Evolutionary conservation across 2,797 vertebrate species (phyloP).

Genomic region (Semotilus atromaculatus): DNA sequence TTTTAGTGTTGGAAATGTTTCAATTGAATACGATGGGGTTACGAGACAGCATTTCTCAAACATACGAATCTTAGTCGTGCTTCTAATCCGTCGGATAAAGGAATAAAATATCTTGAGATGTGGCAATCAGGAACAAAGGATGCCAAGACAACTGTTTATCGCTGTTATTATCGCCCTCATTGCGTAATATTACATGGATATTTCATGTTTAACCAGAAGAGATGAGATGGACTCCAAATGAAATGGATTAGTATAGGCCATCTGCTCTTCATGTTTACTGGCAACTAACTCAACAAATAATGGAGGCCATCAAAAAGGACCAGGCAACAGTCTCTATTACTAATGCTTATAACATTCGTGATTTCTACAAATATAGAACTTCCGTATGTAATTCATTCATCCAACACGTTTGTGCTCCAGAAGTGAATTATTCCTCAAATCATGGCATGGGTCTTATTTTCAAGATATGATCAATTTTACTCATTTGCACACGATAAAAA

Average conservation of each 20-base stretch:
- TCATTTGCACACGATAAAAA: too few relatives aligned
- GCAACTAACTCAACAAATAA: not conserved
- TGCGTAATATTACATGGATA: not conserved
- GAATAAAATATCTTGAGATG: conserved; percentile 4
- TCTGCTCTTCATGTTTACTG: conserved; percentile 34
- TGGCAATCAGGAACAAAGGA: conserved; percentile 12
- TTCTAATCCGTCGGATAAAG: not conserved
- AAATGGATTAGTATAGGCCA: conserved; percentile 36
- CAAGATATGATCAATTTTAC: not conserved
- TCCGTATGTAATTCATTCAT: too few relatives aligned
- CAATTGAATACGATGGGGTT: not conserved
- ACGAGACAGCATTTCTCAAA: not conserved
- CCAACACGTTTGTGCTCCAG: not conserved
- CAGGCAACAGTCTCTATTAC: not conserved
- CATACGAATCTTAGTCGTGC: not conserved
- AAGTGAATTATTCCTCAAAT: not conserved
- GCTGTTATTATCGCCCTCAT: not conserved
- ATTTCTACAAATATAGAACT: conserved; percentile 3
- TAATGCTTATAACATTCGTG: not conserved
- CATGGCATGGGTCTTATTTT: not conserved
- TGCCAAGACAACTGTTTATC: conserved; percentile 13
- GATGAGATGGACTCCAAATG: not conserved
- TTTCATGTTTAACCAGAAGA: conserved; percentile 29
- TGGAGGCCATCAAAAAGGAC: not conserved
- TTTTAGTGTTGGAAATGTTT: not conserved